Base-by-base conservation (phyloP, 2,113 vertebrate genomes). In the Hoplias malabaricus region DNA sequence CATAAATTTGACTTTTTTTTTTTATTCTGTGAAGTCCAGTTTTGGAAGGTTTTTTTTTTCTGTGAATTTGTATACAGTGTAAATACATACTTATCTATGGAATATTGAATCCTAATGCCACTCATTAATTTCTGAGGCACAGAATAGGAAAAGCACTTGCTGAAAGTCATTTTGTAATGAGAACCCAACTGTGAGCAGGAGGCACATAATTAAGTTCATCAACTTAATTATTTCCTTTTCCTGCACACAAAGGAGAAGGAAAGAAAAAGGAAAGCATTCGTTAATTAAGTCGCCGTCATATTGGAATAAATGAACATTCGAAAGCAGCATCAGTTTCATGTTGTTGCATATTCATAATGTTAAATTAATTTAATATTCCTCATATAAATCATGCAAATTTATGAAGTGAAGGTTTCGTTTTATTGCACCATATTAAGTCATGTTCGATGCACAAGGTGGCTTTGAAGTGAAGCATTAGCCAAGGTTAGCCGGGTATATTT, bases 381-480 rank as follows among this genome's bases (percentile, higher is more conserved):
- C 77, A 61, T 31, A 90, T 91, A 88, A 91, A 92, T 92, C 86
- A 90, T 82, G 83, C 61, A 86, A 80, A 87, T 91, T 87, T 72
- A 91, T 91, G 86, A 90, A 92, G 84, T 89, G 85, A 86, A 80
- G 80, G 67, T 87, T 90, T 88, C 46, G 84, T 90, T 91, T 90
- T 89, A 90, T 90, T 87, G 23, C 88, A 88, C 82, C 84, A 75
- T 81, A 86, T 91, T 87, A 88, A 89, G 89, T 91, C 88, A 79
- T 89, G 90, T 90, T 90, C 83, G 33, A 88, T 90, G 86, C 86
- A 79, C 82, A 87, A 85, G 86, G 78, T 85, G 87, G 80, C 77
- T 78, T 76, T 83, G 80, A 83, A 80, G 56, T 61, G 79, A 88
- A 85, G 71, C 72, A 74, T 77, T 85, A 83, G 79, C 80, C 71